These are phyloP conservation scores for Chaenocephalus aceratus DNA, from an alignment of 2,113 vertebrate species.

Conservation along the genomic window DNA sequence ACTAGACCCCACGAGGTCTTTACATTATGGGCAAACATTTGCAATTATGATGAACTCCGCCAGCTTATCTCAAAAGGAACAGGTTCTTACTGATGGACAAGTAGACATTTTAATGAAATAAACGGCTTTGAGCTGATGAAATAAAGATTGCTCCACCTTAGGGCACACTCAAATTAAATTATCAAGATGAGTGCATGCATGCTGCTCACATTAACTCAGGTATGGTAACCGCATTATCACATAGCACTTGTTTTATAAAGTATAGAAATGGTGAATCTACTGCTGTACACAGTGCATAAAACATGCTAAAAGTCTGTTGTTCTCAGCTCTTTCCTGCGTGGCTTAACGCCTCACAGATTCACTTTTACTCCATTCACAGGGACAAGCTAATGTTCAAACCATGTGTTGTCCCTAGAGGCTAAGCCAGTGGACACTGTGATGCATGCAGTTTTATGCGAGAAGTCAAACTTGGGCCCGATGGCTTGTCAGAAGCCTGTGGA, in stretches of 20 bases:
- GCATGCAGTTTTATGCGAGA: conserved; percentile 86
- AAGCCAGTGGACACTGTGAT: conserved; percentile 77
- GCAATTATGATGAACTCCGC: conserved; percentile 83
- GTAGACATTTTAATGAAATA: conserved; percentile 82
- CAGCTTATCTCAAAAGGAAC: conserved; percentile 81
- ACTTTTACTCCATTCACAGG: conserved; percentile 56
- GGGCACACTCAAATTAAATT: conserved; percentile 81
- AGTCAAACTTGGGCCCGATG: conserved; percentile 88
- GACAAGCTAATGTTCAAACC: conserved; percentile 85
- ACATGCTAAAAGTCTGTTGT: neutral
- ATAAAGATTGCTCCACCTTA: conserved; percentile 81
- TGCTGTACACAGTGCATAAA: conserved; percentile 17
- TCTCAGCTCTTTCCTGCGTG: conserved; percentile 29
- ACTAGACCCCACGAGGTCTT: conserved; percentile 79
- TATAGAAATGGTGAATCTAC: conserved; percentile 21
- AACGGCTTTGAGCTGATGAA: conserved; percentile 81
- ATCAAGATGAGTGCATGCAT: conserved; percentile 77
- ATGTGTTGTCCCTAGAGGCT: conserved; percentile 85
- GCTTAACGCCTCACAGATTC: conserved; percentile 30
- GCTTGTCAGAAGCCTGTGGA: conserved; percentile 87
- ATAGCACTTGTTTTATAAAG: conserved; percentile 33
- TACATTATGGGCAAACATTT: conserved; percentile 81
- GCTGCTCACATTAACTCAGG: conserved; percentile 72
- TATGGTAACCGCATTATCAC: conserved; percentile 57
- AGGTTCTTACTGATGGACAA: conserved; percentile 79